Conservation (phyloP, 2,888 invertebrate genomes). For the Oscheius sp. region DNA sequence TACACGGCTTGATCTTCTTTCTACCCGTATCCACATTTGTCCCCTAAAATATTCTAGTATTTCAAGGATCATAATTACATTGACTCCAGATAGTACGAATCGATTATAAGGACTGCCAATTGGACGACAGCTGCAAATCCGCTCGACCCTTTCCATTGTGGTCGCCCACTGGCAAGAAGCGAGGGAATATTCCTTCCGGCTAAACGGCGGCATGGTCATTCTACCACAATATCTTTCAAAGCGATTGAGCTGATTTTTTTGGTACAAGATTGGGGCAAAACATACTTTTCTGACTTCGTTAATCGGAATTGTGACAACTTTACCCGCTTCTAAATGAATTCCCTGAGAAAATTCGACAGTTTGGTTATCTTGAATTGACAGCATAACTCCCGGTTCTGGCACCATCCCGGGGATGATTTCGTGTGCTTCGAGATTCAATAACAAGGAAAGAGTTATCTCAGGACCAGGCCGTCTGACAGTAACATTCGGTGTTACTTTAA, state of each 20-base stretch:
- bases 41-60: too few species aligned
- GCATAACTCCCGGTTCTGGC: constrained; percentile 62
- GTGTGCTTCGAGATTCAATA: constrained; percentile 66
- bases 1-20: constrained; percentile 48
- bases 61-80: not conserved
- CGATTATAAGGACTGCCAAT: constrained; percentile 41
- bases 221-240: constrained; percentile 60
- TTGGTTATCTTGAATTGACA: constrained; percentile 55
- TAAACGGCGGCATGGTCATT: constrained; percentile 53
- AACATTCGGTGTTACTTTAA: constrained; percentile 61
- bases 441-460: constrained; percentile 64
- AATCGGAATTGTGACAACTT: constrained; percentile 66
- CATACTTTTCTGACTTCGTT: constrained; percentile 63
- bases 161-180: constrained; percentile 65
- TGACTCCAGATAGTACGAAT: constrained; percentile 15
- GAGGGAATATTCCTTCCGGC: constrained; percentile 58
- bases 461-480: constrained; percentile 68
- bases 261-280: not conserved
- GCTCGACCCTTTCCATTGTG: constrained; percentile 46
- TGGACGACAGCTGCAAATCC: constrained; percentile 50
- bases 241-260: constrained; percentile 45
- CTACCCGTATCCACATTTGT: constrained; percentile 40
- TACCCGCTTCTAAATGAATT: constrained; percentile 67
- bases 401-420: constrained; percentile 62
- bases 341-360: constrained; percentile 61